Percentiles rank a stretch among this genome's conserved stretches.
phyloP scores from a whole-genome alignment of 2,888 invertebrate species.

The Druceiella hillmani region DNA sequence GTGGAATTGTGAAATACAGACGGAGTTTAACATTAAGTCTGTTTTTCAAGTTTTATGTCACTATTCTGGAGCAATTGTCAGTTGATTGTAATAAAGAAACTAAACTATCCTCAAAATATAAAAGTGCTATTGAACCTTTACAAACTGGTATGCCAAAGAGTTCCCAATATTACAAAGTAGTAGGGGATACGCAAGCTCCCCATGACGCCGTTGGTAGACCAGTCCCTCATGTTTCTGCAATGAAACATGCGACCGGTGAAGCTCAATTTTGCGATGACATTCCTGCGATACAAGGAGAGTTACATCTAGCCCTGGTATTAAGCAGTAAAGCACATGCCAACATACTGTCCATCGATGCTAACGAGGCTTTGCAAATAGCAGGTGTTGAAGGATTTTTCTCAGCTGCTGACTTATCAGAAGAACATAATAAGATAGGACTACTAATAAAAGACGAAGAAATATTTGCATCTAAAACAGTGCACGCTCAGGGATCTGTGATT shows the following conservation, averaged over 20 bases:
- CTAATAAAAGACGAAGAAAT: constrained; percentile 79
- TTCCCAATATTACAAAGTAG: constrained; percentile 62
- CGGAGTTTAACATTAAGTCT: constrained; percentile 71
- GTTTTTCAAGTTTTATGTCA: constrained; percentile 65
- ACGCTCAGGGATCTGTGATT: constrained; percentile 74
- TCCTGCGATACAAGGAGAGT: constrained; percentile 67
- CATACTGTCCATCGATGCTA: constrained; percentile 67
- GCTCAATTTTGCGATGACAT: constrained; percentile 90
- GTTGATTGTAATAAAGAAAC: constrained; percentile 40
- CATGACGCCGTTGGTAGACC: constrained; percentile 78
- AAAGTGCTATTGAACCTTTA: constrained; percentile 55
- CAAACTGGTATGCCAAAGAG: constrained; percentile 56
- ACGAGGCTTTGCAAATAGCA: constrained; percentile 63
- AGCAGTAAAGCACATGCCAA: constrained; percentile 81
- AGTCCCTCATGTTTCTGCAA: constrained; percentile 72
- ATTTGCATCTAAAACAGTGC: constrained; percentile 72
- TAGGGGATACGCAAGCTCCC: constrained; percentile 49
- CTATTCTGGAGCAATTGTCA: constrained; percentile 51
- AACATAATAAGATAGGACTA: constrained; percentile 63
- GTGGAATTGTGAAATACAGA: constrained; percentile 77
- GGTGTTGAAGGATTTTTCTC: constrained; percentile 82
- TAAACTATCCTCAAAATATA: constrained; percentile 39
- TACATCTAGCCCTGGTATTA: constrained; percentile 73
- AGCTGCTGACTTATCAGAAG: constrained; percentile 66
- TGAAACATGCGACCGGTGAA: constrained; percentile 88